Evolutionary conservation across 2,888 invertebrate species (phyloP).

Genomic region (Epirrhoe alternata): DNA sequence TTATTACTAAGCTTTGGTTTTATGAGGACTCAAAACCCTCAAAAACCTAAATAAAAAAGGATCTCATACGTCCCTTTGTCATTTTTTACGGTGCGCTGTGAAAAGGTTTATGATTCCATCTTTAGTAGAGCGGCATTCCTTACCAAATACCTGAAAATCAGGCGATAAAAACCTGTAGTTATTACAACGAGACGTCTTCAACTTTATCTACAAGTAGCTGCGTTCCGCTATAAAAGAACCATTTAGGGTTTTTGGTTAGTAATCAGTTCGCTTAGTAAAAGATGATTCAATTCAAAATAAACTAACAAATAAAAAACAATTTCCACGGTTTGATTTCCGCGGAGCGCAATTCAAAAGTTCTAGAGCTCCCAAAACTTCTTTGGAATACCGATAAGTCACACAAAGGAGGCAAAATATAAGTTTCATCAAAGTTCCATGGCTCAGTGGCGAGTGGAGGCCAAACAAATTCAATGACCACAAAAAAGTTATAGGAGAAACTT

Average conservation of each 20-base stretch:
- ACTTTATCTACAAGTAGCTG: neutral
- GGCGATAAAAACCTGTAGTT: slow-evolving; percentile 13
- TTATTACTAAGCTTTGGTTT: slow-evolving; percentile 71
- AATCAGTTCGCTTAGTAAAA: neutral
- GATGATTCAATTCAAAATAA: slow-evolving; percentile 13
- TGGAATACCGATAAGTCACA: slow-evolving; percentile 60
- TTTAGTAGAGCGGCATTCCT: slow-evolving; percentile 53
- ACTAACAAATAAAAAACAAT: slow-evolving; percentile 27
- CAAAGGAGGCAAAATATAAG: slow-evolving; percentile 64
- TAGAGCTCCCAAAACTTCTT: slow-evolving; percentile 51
- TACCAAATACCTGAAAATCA: slow-evolving; percentile 47
- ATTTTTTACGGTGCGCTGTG: slow-evolving; percentile 77
- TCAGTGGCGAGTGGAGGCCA: slow-evolving; percentile 67
- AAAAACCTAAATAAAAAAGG: slow-evolving; percentile 73
- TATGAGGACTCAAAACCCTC: slow-evolving; percentile 71
- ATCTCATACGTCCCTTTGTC: slow-evolving; percentile 76
- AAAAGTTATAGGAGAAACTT: slow-evolving; percentile 67
- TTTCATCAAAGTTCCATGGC: slow-evolving; percentile 70
- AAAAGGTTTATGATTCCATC: slow-evolving; percentile 77
- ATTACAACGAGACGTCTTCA: slow-evolving; percentile 8
- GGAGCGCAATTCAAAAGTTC: slow-evolving; percentile 45
- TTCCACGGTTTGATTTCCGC: slow-evolving; percentile 40
- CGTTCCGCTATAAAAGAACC: neutral
- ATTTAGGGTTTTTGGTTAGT: slow-evolving; percentile 1
- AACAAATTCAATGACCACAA: slow-evolving; percentile 78